Conservation (phyloP, 2,888 invertebrate species). For the Plebejus argus region DNA sequence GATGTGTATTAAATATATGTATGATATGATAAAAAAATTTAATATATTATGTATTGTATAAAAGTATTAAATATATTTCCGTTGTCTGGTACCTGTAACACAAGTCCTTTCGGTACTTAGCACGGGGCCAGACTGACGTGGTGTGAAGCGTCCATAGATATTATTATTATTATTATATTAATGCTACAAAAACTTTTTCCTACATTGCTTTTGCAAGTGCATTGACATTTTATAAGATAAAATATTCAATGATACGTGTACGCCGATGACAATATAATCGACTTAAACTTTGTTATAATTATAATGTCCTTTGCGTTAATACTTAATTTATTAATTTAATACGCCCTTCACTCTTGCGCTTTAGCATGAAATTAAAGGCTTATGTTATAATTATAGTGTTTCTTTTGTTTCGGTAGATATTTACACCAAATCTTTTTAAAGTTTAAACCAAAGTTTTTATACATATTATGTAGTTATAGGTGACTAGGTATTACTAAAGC, state of each 20-base stretch:
- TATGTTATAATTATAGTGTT: background rate
- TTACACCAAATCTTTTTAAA: background rate
- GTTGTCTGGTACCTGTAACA: no score
- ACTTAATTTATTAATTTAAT: background rate
- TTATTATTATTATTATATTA: no score
- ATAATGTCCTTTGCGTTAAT: background rate
- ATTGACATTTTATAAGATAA: background rate
- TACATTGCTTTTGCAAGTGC: background rate
- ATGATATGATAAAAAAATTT: no score
- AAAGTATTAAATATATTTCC: no score
- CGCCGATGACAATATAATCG: background rate
- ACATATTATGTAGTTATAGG: no score
- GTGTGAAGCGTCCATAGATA: no score
- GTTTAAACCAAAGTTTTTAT: no score
- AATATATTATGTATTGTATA: no score
- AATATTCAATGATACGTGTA: background rate
- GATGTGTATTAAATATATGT: no score
- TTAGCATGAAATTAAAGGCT: background rate
- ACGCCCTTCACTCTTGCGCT: conserved; percentile 6
- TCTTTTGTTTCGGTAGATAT: background rate
- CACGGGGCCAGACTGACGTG: no score
- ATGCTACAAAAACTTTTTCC: background rate
- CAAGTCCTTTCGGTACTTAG: no score
- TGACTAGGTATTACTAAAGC: no score
- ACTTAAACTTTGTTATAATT: background rate